These are phyloP conservation scores for Drosophila niveifrons DNA, from an alignment of 2,888 invertebrate genomes.

Conservation along the genomic window DNA sequence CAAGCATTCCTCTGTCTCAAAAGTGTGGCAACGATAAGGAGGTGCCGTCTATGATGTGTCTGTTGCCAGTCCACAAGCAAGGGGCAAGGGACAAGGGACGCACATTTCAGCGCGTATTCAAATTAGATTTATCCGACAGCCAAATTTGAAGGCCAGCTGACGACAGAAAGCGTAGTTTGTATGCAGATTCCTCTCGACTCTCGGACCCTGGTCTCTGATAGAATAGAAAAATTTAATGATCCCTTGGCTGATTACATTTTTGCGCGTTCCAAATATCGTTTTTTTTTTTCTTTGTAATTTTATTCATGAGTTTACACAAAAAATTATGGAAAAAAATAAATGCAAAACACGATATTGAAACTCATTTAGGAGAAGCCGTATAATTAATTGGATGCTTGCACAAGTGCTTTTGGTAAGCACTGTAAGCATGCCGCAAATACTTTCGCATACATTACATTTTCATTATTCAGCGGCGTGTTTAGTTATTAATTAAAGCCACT, in stretches of 20 bases:
- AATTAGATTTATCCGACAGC: conserved; percentile 72
- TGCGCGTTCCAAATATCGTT: conserved; percentile 15
- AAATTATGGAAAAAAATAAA: conserved; percentile 30
- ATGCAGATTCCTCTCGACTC: conserved; percentile 4
- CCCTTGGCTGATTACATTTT: conserved; percentile 47
- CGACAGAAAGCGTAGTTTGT: conserved; percentile 6
- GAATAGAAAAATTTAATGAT: conserved; percentile 42
- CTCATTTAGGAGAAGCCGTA: conserved; percentile 22
- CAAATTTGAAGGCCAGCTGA: conserved; percentile 55
- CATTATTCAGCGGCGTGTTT: conserved; percentile 17
- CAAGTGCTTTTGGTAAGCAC: conserved; percentile 1
- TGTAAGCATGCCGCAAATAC: conserved; percentile 12
- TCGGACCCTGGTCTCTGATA: conserved; percentile 16
- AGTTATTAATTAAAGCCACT: conserved; percentile 18
- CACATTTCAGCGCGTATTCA: conserved; percentile 73
- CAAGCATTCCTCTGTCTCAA: conserved; percentile 15
- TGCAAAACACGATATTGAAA: conserved; percentile 21
- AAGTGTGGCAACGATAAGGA: conserved; percentile 52
- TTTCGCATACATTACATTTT: conserved; percentile 42
- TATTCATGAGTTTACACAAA: conserved; percentile 57
- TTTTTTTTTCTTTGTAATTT: conserved; percentile 35
- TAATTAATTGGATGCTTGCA: conserved; percentile 27
- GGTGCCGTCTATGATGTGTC: conserved; percentile 47
- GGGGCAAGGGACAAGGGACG: conserved; percentile 13
- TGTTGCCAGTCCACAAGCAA: conserved; percentile 6